Evolutionary conservation across 2,797 vertebrate genomes (phyloP).

Genomic region (Sebastes oblongus): DNA sequence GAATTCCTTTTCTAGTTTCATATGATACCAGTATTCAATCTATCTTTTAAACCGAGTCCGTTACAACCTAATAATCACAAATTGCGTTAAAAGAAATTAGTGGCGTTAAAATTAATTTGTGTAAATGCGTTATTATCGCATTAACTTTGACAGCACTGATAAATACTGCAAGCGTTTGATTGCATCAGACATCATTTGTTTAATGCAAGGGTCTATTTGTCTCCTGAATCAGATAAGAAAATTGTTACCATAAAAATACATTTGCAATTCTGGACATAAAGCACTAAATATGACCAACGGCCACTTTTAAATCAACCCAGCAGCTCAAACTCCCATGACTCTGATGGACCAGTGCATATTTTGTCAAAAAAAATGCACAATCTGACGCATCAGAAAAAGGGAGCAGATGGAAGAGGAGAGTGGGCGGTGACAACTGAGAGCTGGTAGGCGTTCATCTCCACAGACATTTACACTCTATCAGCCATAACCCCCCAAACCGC

Average conservation of each 20-base stretch:
- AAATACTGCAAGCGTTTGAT: not conserved
- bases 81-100: too few species aligned
- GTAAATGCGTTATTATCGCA: too few species aligned
- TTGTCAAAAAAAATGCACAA: constrained; percentile 33
- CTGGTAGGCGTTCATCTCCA: constrained; percentile 52
- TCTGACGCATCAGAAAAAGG: constrained; percentile 33
- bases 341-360: constrained; percentile 27
- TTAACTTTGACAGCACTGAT: not conserved
- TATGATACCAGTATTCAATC: too few species aligned
- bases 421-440: constrained; percentile 56
- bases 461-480: constrained; percentile 68
- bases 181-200: constrained; percentile 16
- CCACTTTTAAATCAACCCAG: constrained; percentile 42
- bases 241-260: not conserved
- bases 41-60: too few species aligned
- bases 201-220: not conserved
- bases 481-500: constrained; percentile 57
- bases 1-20: too few species aligned
- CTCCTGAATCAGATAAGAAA: constrained; percentile 16
- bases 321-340: constrained; percentile 30
- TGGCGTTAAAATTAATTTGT: too few species aligned
- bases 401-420: constrained; percentile 62
- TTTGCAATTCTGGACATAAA: constrained; percentile 7
- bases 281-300: constrained; percentile 17
- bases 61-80: too few species aligned